phyloP scores from a whole-genome alignment of 2,113 vertebrate species.

The Rostratula benghalensis region DNA sequence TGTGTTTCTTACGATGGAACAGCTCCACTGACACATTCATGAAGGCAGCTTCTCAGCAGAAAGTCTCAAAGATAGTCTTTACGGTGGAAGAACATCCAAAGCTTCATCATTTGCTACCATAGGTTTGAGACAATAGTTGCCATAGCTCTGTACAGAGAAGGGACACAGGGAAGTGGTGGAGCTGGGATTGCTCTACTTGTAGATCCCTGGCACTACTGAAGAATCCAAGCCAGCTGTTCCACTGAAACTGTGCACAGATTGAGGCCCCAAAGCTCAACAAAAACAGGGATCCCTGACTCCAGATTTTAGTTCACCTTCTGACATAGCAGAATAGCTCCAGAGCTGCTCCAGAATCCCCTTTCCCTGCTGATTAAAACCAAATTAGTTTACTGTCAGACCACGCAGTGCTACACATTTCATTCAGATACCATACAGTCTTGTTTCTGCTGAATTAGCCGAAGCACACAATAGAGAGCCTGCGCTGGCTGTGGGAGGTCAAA shows the following conservation, averaged over 20 bases:
- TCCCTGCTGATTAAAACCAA: background rate
- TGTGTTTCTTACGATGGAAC: background rate
- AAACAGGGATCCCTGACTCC: background rate
- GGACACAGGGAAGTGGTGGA: background rate
- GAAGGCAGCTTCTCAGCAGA: background rate
- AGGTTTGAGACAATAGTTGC: background rate
- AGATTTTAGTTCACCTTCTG: background rate
- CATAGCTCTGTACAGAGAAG: background rate
- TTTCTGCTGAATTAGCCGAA: constrained; percentile 24
- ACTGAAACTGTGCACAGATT: background rate
- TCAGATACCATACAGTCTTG: background rate
- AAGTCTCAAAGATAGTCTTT: background rate
- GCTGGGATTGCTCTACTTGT: background rate
- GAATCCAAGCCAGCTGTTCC: background rate
- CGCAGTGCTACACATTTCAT: background rate
- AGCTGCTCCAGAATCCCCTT: background rate
- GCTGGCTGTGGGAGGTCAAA: background rate
- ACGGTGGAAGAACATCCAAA: background rate
- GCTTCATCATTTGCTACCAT: background rate
- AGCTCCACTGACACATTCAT: background rate
- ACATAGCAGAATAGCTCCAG: background rate
- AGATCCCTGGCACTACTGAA: background rate
- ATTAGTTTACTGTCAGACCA: background rate
- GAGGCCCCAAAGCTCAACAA: background rate
- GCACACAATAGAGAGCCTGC: background rate